These are phyloP conservation scores for Drosophila kikkawai DNA, from an alignment of 1,140 invertebrate genomes.

Conservation along the genomic window DNA sequence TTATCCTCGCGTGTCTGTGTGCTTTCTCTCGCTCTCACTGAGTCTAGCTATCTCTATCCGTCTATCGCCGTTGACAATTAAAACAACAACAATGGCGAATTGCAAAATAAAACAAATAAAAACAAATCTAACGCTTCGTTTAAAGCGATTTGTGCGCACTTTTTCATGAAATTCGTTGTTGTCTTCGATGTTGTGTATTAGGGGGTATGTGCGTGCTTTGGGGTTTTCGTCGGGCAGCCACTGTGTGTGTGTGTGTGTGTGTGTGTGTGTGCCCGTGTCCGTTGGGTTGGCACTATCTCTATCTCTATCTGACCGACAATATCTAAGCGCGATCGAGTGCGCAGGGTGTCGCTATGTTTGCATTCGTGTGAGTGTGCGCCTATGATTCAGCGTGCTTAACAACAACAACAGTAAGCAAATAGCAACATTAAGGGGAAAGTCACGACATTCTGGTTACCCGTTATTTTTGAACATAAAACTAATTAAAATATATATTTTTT, in stretches of 20 bases:
- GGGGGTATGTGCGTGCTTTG: conserved; percentile 50
- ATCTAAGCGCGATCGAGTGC: conserved; percentile 64
- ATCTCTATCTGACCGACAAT: conserved; percentile 59
- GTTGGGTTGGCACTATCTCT: conserved; percentile 73
- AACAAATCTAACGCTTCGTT: conserved; percentile 51
- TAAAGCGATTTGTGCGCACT: conserved; percentile 69
- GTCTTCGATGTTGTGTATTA: conserved; percentile 53
- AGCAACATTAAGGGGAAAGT: background rate
- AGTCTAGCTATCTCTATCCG: background rate
- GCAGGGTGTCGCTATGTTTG: conserved; percentile 31
- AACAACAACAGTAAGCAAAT: conserved; percentile 39
- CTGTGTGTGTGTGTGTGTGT: conserved; percentile 31
- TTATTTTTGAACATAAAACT: background rate
- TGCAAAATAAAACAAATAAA: conserved; percentile 27
- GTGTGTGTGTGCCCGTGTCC: conserved; percentile 44
- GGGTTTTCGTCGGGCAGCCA: conserved; percentile 14
- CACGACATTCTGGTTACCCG: background rate
- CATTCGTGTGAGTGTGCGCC: conserved; percentile 29
- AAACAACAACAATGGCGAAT: conserved; percentile 23
- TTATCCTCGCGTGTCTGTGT: conserved; percentile 20
- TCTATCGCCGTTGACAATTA: conserved; percentile 25
- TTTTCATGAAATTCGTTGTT: conserved; percentile 60
- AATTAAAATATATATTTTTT: background rate
- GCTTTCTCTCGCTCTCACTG: conserved; percentile 1
- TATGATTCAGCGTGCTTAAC: conserved; percentile 67